Evolutionary conservation across 1,140 invertebrate genomes (phyloP).

Genomic region (Reticulitermes speratus): DNA sequence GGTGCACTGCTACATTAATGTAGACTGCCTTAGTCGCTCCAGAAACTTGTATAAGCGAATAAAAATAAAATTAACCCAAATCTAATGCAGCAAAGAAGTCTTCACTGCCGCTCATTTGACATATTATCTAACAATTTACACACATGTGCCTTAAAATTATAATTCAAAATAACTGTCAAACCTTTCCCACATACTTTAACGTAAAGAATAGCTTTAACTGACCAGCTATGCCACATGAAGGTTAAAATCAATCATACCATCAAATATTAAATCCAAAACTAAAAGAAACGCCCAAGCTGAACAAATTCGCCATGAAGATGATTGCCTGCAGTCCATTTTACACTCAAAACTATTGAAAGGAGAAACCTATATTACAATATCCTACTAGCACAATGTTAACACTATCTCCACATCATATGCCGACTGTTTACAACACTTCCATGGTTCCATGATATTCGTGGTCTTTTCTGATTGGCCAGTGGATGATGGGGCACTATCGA

Average conservation of each 20-base stretch:
- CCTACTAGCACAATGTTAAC: neutral
- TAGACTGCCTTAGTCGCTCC: neutral
- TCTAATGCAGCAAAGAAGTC: neutral
- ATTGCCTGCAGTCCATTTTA: slow-evolving; percentile 23
- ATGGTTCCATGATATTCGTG: slow-evolving; percentile 29
- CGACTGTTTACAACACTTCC: neutral
- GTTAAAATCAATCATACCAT: slow-evolving; percentile 27
- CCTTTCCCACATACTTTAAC: neutral
- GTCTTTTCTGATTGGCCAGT: slow-evolving; percentile 26
- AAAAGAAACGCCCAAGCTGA: slow-evolving; percentile 28
- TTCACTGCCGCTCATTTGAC: neutral
- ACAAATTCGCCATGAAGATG: slow-evolving; percentile 20
- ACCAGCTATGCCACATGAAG: neutral
- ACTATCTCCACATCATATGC: neutral
- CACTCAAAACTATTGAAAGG: neutral
- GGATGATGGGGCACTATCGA: neutral
- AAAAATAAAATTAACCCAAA: neutral
- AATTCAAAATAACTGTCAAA: neutral
- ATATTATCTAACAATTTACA: neutral
- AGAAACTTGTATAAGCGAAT: neutral
- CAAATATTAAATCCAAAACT: slow-evolving; percentile 23
- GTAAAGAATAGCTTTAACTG: neutral
- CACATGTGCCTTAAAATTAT: neutral
- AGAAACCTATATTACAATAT: neutral
- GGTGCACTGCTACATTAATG: neutral